phyloP scores from a whole-genome alignment of 2,888 invertebrate species.

The Nycteola revayana region DNA sequence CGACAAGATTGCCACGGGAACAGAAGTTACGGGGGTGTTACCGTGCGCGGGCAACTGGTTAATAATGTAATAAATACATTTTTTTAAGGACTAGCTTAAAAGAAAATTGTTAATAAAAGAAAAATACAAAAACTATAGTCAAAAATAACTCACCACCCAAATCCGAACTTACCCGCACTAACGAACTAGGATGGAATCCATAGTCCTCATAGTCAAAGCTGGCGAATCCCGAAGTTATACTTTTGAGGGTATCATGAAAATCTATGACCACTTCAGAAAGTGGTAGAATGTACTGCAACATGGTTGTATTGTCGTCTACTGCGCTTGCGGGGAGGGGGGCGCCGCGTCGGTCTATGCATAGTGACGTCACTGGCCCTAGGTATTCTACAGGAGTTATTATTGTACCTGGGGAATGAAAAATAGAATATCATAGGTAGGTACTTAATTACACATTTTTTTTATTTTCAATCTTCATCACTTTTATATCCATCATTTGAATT shows the following conservation, averaged over 20 bases:
- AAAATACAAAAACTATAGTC: too few species aligned
- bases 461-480: too few species aligned
- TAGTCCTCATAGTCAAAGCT: conserved; percentile 96
- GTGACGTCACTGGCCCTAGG: conserved; percentile 85
- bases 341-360: conserved; percentile 88
- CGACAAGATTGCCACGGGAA: too few species aligned
- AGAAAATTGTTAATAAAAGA: too few species aligned
- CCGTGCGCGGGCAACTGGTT: too few species aligned
- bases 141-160: too few species aligned
- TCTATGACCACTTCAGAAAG: conserved; percentile 96
- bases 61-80: too few species aligned
- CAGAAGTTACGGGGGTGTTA: too few species aligned
- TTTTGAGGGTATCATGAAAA: conserved; percentile 96
- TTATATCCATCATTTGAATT: too few species aligned
- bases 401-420: conserved; percentile 85
- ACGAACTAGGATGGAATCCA: conserved; percentile 89
- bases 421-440: too few species aligned
- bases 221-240: conserved; percentile 95
- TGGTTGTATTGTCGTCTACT: conserved; percentile 91
- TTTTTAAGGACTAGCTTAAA: too few species aligned
- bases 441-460: too few species aligned
- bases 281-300: conserved; percentile 93
- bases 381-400: conserved; percentile 93
- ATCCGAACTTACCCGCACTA: conserved; percentile 86
- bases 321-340: conserved; percentile 85